Base-by-base conservation (phyloP, 2,888 invertebrate species). In the Rhimphoctona megacephalus region DNA sequence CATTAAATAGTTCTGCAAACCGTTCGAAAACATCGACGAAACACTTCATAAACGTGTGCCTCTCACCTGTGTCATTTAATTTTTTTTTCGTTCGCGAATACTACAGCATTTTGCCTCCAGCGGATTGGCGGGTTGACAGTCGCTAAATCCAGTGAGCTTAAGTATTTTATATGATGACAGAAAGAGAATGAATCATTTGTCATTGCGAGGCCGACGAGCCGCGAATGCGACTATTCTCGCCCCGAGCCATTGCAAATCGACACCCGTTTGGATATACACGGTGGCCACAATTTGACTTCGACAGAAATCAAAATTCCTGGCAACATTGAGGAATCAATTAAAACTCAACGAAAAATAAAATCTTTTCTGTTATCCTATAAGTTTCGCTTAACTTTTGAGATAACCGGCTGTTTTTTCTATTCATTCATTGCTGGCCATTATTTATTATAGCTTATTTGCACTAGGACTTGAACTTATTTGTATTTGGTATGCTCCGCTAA, bases 171-270 rank as follows among this genome's bases (percentile, higher is more conserved):
- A 54, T 54, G 67, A 78, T 61, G 78, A 79, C 69, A 57, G 57
- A 39, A 52, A 36, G 72, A 33, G 36, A 82, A 74, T 52, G 33
- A 76, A 81, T 90, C 90, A 92, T 93, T 92, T 91, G 92, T 93
- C 92, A 89, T 89, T 89, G 88, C 80, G 88, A 88, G 89, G 88
- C 88, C 90, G 89, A 90, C 90, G 89, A 90, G 89, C 90, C 92
- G 83, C 72, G 72, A 69, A 82, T 83, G 90, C 91, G 91, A 92
- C 92, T 90, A 91, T 92, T 92, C 91, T 91, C 92, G 87, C 91
- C 89, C 89, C 88, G 86, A 81, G 89, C 88, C 91, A 92, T 91
- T 88, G 90, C 89, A 86, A 90, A 92, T 91, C 87, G 91, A 91
- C 89, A 90, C 89, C 88, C 89, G 86, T 86, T 91, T 30, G 14